These are phyloP conservation scores for Gadus macrocephalus DNA, from an alignment of 2,113 vertebrate species.

Conservation along the genomic window DNA sequence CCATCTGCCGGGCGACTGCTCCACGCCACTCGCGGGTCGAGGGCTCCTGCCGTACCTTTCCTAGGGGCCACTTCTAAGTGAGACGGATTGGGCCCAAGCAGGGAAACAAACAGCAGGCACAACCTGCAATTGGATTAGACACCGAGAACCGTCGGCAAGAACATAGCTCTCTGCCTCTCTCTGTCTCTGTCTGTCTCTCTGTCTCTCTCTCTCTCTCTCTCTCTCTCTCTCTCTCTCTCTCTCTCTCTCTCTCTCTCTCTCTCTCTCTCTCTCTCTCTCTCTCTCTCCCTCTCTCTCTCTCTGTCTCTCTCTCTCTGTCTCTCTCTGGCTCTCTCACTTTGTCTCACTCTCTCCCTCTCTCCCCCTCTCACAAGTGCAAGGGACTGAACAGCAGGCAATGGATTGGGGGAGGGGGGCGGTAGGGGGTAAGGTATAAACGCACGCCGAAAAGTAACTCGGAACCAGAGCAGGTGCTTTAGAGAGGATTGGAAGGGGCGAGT, in stretches of 20 bases:
- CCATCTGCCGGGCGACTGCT: slow-evolving; percentile 50
- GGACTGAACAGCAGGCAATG: no score
- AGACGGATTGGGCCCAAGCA: slow-evolving; percentile 55
- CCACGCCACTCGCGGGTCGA: slow-evolving; percentile 53
- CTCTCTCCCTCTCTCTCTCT: no score
- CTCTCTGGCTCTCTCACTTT: not conserved
- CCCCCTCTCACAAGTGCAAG: not conserved
- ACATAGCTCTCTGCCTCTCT: not conserved
- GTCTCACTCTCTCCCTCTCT: not conserved
- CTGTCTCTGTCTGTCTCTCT: not conserved
- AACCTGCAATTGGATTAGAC: slow-evolving; percentile 55
- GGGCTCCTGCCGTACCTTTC: slow-evolving; percentile 51
- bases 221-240: not conserved
- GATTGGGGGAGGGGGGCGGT: not conserved
- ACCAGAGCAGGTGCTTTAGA: slow-evolving; percentile 26
- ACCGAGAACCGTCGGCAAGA: slow-evolving; percentile 44
- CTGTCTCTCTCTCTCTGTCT: not conserved
- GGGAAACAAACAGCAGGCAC: slow-evolving; percentile 55
- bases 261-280: not conserved
- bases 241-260: slow-evolving; percentile 2
- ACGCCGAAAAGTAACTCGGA: slow-evolving; percentile 28
- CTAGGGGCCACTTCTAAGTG: slow-evolving; percentile 53
- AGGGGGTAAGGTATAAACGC: slow-evolving; percentile 28
- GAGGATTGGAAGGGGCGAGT: slow-evolving; percentile 15
- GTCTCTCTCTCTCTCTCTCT: not conserved